Conservation (phyloP, 92 coral and sea anemone species). For the Plumapathes pennacea region DNA sequence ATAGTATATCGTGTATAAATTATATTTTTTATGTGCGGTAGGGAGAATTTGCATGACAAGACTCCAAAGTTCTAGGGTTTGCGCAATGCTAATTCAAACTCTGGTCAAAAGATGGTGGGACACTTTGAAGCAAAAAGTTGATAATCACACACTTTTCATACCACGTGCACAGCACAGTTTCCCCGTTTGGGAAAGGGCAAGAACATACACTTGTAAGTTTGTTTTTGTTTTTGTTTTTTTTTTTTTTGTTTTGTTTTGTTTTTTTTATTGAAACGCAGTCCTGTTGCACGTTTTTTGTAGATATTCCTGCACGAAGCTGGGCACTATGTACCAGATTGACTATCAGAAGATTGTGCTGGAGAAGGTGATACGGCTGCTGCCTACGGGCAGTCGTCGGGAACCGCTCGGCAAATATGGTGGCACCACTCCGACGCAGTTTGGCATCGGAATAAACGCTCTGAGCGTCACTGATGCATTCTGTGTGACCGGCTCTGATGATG, state of each 20-base stretch:
- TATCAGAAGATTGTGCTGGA: slow-evolving; percentile 78
- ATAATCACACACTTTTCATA: background rate
- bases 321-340: slow-evolving; percentile 84
- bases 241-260: too few relatives aligned
- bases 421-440: slow-evolving; percentile 67
- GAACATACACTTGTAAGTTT: background rate
- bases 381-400: slow-evolving; percentile 72
- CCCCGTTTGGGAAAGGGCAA: background rate
- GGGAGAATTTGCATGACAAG: too few relatives aligned
- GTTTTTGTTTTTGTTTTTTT: background rate
- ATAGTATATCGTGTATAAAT: too few relatives aligned
- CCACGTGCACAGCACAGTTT: too few relatives aligned
- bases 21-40: too few relatives aligned
- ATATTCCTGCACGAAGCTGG: slow-evolving; percentile 72
- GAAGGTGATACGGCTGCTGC: slow-evolving; percentile 82
- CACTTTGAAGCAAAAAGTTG: too few relatives aligned
- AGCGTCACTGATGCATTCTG: slow-evolving; percentile 91
- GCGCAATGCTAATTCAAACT: too few relatives aligned
- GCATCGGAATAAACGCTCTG: slow-evolving; percentile 71
- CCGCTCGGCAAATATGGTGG: slow-evolving; percentile 62
- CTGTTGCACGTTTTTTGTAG: slow-evolving; percentile 19
- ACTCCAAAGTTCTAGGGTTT: too few relatives aligned
- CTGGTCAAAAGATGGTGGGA: too few relatives aligned
- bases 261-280: background rate
- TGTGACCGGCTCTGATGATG: slow-evolving; percentile 97